These are phyloP conservation scores for Eolophus roseicapilla DNA, from an alignment of 2,113 vertebrate genomes.

Conservation along the genomic window DNA sequence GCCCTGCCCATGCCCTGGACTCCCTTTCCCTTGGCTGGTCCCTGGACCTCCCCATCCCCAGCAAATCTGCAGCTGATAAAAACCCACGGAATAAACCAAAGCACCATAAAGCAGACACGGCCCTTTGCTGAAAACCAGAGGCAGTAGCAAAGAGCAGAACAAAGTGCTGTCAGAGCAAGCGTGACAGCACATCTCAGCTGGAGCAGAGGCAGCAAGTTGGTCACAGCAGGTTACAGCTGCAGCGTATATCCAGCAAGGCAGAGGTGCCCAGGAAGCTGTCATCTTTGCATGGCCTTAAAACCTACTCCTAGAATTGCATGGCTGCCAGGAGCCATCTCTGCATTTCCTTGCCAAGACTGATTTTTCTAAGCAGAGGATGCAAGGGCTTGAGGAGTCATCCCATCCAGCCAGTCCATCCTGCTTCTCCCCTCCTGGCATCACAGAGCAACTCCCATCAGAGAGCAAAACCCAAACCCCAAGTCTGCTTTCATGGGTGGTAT, in stretches of 20 bases:
- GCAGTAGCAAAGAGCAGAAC: background rate
- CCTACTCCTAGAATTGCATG: background rate
- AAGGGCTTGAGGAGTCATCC: background rate
- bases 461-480: background rate
- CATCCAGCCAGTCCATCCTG: fast-evolving
- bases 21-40: background rate
- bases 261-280: background rate
- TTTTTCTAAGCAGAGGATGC: background rate
- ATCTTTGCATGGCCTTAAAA: background rate
- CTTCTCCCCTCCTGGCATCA: background rate
- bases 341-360: background rate
- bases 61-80: background rate
- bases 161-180: background rate
- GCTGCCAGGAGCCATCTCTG: background rate
- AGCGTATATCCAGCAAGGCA: background rate
- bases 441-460: background rate
- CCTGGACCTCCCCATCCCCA: background rate
- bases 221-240: background rate
- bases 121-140: background rate
- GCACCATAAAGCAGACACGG: fast-evolving
- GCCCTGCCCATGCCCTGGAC: background rate
- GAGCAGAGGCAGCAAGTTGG: background rate
- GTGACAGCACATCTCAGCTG: background rate
- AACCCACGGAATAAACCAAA: background rate
- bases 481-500: fast-evolving